phyloP scores from a whole-genome alignment of 2,113 vertebrate genomes.

The Triplophysa rosa region DNA sequence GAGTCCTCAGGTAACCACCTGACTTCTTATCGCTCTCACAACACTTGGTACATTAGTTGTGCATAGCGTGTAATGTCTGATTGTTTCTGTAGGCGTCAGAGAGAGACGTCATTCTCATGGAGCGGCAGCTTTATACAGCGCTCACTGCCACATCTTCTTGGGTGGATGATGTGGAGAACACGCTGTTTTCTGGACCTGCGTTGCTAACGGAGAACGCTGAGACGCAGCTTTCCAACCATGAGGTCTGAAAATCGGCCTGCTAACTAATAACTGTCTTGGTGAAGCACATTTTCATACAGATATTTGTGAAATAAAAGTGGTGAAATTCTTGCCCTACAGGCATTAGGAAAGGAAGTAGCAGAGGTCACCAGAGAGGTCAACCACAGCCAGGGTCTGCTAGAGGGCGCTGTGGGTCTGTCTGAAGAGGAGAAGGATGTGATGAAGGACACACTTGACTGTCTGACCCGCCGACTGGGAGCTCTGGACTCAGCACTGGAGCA shows the following conservation, averaged over 20 bases:
- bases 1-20: slow-evolving; percentile 75
- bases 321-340: slow-evolving; percentile 72
- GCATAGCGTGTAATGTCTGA: background rate
- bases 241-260: slow-evolving; percentile 71
- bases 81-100: slow-evolving; percentile 32
- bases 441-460: slow-evolving; percentile 83
- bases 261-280: too few species aligned
- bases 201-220: slow-evolving; percentile 85
- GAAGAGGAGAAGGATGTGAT: slow-evolving; percentile 79
- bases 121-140: slow-evolving; percentile 85
- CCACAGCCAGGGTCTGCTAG: slow-evolving; percentile 79
- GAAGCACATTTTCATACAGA: background rate
- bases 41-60: background rate
- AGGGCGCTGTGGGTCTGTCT: slow-evolving; percentile 68
- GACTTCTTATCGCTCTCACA: too few species aligned
- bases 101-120: slow-evolving; percentile 55
- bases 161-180: slow-evolving; percentile 88
- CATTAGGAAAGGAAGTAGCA: slow-evolving; percentile 85
- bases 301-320: background rate
- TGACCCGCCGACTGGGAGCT: slow-evolving; percentile 76
- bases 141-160: slow-evolving; percentile 84
- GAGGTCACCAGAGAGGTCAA: slow-evolving; percentile 83
- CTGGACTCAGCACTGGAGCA: slow-evolving; percentile 83
- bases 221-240: slow-evolving; percentile 82
- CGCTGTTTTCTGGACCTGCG: slow-evolving; percentile 81